phyloP scores from a whole-genome alignment of 2,888 invertebrate genomes.

The Andrena trimmerana region DNA sequence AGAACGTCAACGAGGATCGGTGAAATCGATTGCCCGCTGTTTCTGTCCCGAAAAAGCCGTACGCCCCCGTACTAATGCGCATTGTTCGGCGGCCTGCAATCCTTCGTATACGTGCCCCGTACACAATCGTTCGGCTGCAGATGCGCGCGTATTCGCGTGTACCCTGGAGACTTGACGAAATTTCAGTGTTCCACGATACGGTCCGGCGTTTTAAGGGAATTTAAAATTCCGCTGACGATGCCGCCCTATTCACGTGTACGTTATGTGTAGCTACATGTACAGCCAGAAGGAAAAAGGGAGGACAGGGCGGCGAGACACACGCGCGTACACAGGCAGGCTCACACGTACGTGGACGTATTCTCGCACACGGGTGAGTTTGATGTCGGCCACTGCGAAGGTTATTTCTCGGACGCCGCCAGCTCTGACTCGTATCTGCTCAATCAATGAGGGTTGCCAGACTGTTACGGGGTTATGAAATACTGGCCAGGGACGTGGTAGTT shows the following conservation, averaged over 20 bases:
- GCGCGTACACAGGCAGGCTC: too few relatives aligned
- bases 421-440: conserved; percentile 75
- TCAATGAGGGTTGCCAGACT: conserved; percentile 78
- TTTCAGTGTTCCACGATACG: conserved; percentile 64
- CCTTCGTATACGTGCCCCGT: background rate
- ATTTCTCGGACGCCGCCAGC: conserved; percentile 67
- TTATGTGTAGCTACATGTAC: conserved; percentile 49
- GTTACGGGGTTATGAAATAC: conserved; percentile 78
- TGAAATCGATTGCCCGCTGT: conserved; percentile 51
- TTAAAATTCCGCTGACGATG: conserved; percentile 78
- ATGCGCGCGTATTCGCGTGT: conserved; percentile 5
- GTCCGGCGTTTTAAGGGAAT: conserved; percentile 72
- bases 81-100: conserved; percentile 10
- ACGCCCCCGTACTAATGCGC: conserved; percentile 10
- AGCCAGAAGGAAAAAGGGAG: background rate
- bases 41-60: conserved; percentile 23
- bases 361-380: conserved; percentile 42
- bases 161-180: conserved; percentile 54
- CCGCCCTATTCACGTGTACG: conserved; percentile 62
- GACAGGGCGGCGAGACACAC: conserved; percentile 5
- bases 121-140: conserved; percentile 12
- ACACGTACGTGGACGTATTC: conserved; percentile 18
- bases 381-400: conserved; percentile 63
- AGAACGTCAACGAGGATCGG: conserved; percentile 40
- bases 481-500: conserved; percentile 71